A percentile compares a stretch with the other conserved stretches of the same genome.
phyloP scores from a whole-genome alignment of 2,113 vertebrate genomes.

The Micromys minutus region DNA sequence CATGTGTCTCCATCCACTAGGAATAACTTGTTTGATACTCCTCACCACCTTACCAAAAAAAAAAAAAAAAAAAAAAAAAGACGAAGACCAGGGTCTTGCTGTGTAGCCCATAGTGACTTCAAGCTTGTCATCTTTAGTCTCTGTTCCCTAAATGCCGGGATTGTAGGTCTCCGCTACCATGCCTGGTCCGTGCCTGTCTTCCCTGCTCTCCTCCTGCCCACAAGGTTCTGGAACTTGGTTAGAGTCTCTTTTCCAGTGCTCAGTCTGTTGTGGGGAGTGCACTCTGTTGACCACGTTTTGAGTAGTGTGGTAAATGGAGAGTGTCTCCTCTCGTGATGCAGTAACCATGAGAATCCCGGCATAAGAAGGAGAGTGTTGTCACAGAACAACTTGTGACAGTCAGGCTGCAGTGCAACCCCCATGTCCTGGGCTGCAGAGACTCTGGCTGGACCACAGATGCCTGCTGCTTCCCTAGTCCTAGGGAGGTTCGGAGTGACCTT shows the following conservation, averaged over 20 bases:
- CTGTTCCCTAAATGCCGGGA: background rate
- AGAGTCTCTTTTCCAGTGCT: slow-evolving; percentile 4
- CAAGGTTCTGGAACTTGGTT: background rate
- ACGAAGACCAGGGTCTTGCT: background rate
- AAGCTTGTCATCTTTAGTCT: background rate
- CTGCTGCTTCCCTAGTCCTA: background rate
- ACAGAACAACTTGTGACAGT: background rate
- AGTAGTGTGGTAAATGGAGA: slow-evolving; percentile 33
- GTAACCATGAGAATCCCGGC: background rate
- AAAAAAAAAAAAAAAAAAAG: background rate
- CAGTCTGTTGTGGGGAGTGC: background rate
- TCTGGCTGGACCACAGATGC: background rate
- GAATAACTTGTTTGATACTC: background rate
- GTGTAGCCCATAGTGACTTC: background rate
- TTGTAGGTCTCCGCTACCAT: background rate
- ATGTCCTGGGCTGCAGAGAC: background rate
- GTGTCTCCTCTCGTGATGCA: slow-evolving; percentile 1
- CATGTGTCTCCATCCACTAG: background rate
- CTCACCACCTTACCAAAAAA: background rate
- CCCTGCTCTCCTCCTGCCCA: background rate
- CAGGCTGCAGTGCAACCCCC: background rate
- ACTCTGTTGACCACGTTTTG: background rate
- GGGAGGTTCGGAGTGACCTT: background rate
- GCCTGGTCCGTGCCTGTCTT: background rate
- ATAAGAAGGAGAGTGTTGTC: background rate